Evolutionary conservation across 1,140 invertebrate genomes (phyloP).

Genomic region (Papilio aristodemus): DNA sequence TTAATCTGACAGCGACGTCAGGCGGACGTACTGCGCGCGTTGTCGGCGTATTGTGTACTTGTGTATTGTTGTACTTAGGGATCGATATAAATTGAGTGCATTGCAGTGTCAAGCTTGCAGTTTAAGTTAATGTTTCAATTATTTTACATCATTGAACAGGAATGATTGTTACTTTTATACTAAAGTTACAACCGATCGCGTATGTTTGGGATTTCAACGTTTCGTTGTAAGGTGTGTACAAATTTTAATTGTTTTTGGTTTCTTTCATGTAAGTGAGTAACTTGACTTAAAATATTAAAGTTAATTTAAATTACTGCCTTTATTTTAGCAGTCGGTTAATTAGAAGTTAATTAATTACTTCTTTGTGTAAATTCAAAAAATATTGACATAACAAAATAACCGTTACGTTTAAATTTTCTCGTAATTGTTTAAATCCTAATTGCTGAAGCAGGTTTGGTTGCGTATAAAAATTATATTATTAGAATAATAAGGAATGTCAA

Average conservation of each 20-base stretch:
- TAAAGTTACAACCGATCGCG: slow-evolving; percentile 45
- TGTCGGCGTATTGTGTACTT: slow-evolving; percentile 35
- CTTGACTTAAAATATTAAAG: not conserved
- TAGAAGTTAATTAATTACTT: not conserved
- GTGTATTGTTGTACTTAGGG: slow-evolving; percentile 28
- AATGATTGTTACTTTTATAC: slow-evolving; percentile 47
- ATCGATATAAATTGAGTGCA: slow-evolving; percentile 53
- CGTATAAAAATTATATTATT: too few species aligned
- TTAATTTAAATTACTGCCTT: slow-evolving; percentile 15
- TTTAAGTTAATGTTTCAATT: slow-evolving; percentile 36
- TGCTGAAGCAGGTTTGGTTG: too few species aligned
- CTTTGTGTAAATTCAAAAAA: not conserved
- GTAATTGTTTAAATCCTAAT: too few species aligned
- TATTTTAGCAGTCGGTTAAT: not conserved
- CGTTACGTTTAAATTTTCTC: slow-evolving; percentile 26
- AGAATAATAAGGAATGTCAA: too few species aligned
- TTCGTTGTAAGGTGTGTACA: slow-evolving; percentile 34
- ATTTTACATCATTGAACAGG: slow-evolving; percentile 34
- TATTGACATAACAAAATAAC: slow-evolving; percentile 14
- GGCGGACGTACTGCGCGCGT: slow-evolving; percentile 54
- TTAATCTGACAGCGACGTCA: slow-evolving; percentile 63
- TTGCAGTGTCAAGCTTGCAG: slow-evolving; percentile 39
- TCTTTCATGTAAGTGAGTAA: not conserved
- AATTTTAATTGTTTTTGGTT: slow-evolving; percentile 14
- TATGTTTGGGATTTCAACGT: slow-evolving; percentile 41